Evolutionary conservation across 2,888 invertebrate genomes (phyloP), one percentile per base, ranked within the genome.

Genomic region (Spodoptera picta): DNA sequence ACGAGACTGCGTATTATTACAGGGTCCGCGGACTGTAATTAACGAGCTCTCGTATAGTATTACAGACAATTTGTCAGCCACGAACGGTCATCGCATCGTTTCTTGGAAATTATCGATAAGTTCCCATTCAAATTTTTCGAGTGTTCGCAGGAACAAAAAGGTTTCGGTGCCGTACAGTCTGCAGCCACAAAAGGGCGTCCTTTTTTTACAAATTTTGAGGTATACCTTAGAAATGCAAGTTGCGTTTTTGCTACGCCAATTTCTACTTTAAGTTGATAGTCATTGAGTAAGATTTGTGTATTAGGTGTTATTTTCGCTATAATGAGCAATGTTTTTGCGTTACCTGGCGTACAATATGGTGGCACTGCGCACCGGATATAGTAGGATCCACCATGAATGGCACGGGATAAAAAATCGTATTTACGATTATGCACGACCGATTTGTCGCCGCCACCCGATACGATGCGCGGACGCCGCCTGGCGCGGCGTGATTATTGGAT

Each of bases 371-470:
- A 88, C 93, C 93, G 94, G 94, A 94, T 92, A 92, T 94, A 91
- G 86, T 80, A 79, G 81, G 84, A 86, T 84, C 83, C 85, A 86
- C 84, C 73, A 77, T 89, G 88, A 91, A 92, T 89, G 85, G 89
- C 47, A 65, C 73, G 69, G 80, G 82, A 87, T 88, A 89, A 90
- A 93, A 92, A 92, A 91, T 83, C 81, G 81, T 87, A 92, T 92
- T 93, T 92, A 91, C 91, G 89, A 94, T 92, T 92, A 93, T 93
- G 89, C 90, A 93, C 92, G 90, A 92, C 87, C 91, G 90, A 93
- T 93, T 93, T 92, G 91, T 91, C 90, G 82, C 79, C 82, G 93
- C 90, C 91, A 94, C 85, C 87, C 83, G 93, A 94, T 93, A 91
- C 65, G 82, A 19, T 19, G 19, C 19, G 19, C 19, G 19, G 19